These are phyloP conservation scores for Oscarella lobularis DNA, from an alignment of 37 sponge, comb jelly and placozoan species.

Conservation along the genomic window DNA sequence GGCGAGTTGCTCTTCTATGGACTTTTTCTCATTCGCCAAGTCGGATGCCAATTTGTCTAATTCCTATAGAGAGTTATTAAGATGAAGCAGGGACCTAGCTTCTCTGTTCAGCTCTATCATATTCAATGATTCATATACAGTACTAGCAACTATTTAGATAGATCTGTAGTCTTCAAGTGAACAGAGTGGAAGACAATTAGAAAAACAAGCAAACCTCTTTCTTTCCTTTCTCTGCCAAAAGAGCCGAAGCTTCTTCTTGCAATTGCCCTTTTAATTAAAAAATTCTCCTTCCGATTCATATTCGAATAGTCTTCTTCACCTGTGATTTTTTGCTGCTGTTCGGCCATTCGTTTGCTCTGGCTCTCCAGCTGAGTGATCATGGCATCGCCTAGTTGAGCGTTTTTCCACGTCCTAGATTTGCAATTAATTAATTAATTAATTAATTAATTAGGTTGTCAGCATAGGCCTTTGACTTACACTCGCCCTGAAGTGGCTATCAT, in stretches of 20 bases:
- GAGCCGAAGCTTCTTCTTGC: slow-evolving; percentile 58
- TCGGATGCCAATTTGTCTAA: not conserved
- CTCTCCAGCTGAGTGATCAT: slow-evolving; percentile 64
- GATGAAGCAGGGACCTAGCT: too few relatives aligned
- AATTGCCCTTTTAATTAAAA: slow-evolving; percentile 40
- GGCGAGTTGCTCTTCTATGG: slow-evolving; percentile 7
- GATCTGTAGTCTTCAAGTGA: too few relatives aligned
- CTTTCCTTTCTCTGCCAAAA: slow-evolving; percentile 60
- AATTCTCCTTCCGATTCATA: not conserved
- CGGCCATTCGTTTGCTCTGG: slow-evolving; percentile 55
- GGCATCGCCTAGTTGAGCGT: slow-evolving; percentile 84
- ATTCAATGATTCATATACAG: too few relatives aligned
- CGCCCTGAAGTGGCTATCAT: slow-evolving; percentile 59
- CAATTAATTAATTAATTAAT: not conserved
- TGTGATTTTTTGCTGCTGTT: slow-evolving; percentile 67
- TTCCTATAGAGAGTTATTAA: not conserved
- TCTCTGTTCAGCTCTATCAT: too few relatives aligned
- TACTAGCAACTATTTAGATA: too few relatives aligned
- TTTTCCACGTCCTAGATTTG: slow-evolving; percentile 79
- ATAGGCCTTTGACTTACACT: too few relatives aligned
- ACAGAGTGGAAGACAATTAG: too few relatives aligned
- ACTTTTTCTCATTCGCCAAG: not conserved
- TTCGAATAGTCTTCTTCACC: too few relatives aligned
- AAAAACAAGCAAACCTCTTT: too few relatives aligned
- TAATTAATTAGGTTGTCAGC: too few relatives aligned